Percentiles rank a stretch among this genome's conserved stretches.
These are phyloP conservation scores for Drosophila paucipuncta DNA, from an alignment of 2,888 invertebrate species.

Conservation along the genomic window DNA sequence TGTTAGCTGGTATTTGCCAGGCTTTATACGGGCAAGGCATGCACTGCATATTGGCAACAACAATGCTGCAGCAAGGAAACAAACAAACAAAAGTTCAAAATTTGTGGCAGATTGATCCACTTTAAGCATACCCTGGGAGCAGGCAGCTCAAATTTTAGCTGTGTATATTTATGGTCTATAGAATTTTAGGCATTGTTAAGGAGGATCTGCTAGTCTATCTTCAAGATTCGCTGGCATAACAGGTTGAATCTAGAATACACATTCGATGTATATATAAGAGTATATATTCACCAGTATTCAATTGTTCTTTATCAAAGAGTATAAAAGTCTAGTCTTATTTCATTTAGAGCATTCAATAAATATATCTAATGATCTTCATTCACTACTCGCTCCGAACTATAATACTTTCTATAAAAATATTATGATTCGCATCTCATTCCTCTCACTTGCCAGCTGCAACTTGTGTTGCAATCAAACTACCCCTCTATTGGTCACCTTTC, in stretches of 20 bases:
- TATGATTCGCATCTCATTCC: too few species aligned
- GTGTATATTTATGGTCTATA: background rate
- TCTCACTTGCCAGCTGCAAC: too few species aligned
- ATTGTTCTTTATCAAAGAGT: background rate
- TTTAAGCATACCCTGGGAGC: conserved; percentile 16
- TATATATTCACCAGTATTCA: background rate
- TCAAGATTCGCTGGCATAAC: background rate
- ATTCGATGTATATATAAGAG: background rate
- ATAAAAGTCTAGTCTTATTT: background rate
- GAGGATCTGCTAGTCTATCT: background rate
- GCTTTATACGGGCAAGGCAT: conserved; percentile 78
- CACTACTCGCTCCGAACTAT: background rate
- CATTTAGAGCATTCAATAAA: background rate
- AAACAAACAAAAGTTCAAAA: conserved; percentile 12
- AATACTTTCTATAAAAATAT: background rate
- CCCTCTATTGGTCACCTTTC: background rate
- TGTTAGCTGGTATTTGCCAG: conserved; percentile 55
- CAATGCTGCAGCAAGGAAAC: conserved; percentile 44
- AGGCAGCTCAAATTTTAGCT: background rate
- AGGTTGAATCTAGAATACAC: background rate
- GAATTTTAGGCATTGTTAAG: background rate
- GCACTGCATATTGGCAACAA: conserved; percentile 78
- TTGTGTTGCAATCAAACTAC: background rate
- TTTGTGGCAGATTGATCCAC: background rate
- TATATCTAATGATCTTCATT: background rate